Conservation (phyloP, 2,113 vertebrate species). For the Notiomystis cincta region DNA sequence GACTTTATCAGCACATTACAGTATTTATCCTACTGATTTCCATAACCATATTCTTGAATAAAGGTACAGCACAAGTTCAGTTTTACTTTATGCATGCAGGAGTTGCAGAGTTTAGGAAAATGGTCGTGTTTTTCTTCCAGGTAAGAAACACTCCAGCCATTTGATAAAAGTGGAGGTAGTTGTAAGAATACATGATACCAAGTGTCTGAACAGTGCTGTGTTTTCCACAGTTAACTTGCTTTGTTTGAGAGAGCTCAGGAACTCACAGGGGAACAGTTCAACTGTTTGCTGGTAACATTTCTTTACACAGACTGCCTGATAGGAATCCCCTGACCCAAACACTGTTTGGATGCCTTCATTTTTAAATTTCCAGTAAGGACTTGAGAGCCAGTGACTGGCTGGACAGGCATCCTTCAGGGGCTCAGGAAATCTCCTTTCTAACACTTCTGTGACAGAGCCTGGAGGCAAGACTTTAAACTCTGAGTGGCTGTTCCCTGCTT, state of each 20-base stretch:
- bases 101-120: not conserved
- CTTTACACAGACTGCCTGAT: not conserved
- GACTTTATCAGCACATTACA: not conserved
- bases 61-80: not conserved
- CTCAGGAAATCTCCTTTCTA: not conserved
- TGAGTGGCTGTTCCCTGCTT: not conserved
- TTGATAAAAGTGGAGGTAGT: constrained; percentile 48
- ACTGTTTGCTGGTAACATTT: not conserved
- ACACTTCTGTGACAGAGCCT: not conserved
- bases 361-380: not conserved
- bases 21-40: not conserved
- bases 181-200: not conserved
- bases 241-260: not conserved
- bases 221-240: not conserved
- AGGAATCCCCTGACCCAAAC: not conserved
- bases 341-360: not conserved
- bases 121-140: not conserved
- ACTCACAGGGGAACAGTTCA: not conserved
- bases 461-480: not conserved
- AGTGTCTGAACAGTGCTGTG: constrained; percentile 11
- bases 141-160: constrained; percentile 12
- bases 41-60: constrained; percentile 2
- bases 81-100: constrained; percentile 28
- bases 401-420: not conserved
- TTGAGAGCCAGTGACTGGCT: not conserved